Conservation (phyloP, 2,888 invertebrate genomes). For the Autographa gamma region DNA sequence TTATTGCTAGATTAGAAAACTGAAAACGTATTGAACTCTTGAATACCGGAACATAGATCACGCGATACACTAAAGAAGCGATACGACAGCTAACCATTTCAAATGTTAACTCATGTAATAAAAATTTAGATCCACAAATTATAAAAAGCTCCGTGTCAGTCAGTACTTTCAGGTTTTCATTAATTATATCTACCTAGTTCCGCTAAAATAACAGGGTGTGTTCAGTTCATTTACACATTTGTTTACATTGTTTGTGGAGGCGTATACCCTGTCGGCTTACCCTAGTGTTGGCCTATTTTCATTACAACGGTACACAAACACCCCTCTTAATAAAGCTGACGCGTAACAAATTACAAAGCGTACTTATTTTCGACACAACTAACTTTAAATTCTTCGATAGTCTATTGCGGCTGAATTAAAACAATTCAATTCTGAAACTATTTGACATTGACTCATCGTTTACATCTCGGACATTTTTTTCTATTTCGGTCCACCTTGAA, state of each 20-base stretch:
- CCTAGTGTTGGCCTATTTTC: slow-evolving; percentile 66
- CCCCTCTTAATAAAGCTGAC: slow-evolving; percentile 37
- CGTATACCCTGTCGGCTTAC: slow-evolving; percentile 66
- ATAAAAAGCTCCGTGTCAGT: background rate
- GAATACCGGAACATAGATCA: background rate
- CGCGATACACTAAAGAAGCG: background rate
- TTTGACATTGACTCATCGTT: slow-evolving; percentile 73
- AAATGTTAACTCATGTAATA: background rate
- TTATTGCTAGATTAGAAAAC: slow-evolving; percentile 5
- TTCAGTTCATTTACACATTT: slow-evolving; percentile 56
- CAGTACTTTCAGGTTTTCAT: background rate
- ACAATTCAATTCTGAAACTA: slow-evolving; percentile 65
- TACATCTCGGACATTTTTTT: slow-evolving; percentile 63
- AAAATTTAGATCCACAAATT: background rate
- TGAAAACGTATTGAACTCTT: background rate
- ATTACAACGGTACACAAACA: slow-evolving; percentile 66
- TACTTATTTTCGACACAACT: slow-evolving; percentile 9
- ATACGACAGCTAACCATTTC: background rate
- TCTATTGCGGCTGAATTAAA: slow-evolving; percentile 51
- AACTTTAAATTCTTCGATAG: slow-evolving; percentile 42
- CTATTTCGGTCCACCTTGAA: slow-evolving; percentile 70
- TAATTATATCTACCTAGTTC: slow-evolving; percentile 1
- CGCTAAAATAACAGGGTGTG: slow-evolving; percentile 35
- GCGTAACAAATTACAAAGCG: slow-evolving; percentile 27
- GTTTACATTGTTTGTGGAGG: slow-evolving; percentile 62